Base-by-base conservation (phyloP, 2,797 vertebrate genomes). In the Fistularia commersonii region DNA sequence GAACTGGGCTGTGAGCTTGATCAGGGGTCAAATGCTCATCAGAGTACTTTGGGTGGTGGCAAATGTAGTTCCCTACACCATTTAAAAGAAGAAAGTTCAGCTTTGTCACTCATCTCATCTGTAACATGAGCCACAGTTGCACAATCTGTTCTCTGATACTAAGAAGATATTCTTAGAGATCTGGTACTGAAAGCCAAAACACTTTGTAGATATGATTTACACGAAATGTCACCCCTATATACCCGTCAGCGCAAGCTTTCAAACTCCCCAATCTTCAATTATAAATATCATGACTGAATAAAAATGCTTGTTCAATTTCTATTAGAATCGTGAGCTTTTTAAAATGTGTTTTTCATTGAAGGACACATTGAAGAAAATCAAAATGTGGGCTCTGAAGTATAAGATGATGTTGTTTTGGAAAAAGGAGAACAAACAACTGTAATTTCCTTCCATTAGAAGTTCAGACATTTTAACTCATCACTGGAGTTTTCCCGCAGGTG, bases 391-490 rank as follows among this genome's bases (percentile, higher is more conserved):
- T 45, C 42, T 6, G 36, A 64, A 74, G 66, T 74, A 56, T 61
- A 53, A 69, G 51, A 48, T 57, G 61, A 76, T 51, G 54, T 33
- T 49, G 9, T 32, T 11, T 41, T 11, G 8, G 43, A 13, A 1
- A 13, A 36, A 45, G 32, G 9, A 37, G 37, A 49, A 46, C 43
- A n/a, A 31, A 5, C 8, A 41, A 60, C 49, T 61, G 48, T 49
- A 61, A 64, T 70, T 65, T 66, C 50, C 64, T 23, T 80, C 80
- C 74, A 82, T 84, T 82, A 79, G 50, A 67, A 62, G 60, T 65
- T 60, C 72, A 75, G 70, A 58, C 69, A 14, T 74, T 86, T 86
- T 69, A 82, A 80, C 76, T 86, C 71, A 71, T 78, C 70, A 11
- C 72, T 72, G 55, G 62, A 37, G 57, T 39, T 43, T 44, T 76